Conservation (phyloP, 1,140 invertebrate genomes). For the Drosophila malerkotliana region DNA sequence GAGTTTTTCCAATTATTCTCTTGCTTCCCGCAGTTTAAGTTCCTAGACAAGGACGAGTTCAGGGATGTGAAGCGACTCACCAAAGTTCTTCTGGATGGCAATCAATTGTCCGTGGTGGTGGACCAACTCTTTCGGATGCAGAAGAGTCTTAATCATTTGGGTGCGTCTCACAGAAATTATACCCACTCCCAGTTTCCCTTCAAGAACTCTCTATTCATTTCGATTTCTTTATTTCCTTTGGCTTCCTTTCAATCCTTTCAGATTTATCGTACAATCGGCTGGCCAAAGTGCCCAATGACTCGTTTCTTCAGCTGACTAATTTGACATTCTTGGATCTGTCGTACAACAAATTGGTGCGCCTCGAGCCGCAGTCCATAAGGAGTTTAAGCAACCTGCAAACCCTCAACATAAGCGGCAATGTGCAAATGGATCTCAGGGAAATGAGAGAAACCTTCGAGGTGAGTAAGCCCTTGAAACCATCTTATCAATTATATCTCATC, state of each 20-base stretch:
- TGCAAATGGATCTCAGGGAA: slow-evolving; percentile 80
- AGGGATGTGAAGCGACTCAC: slow-evolving; percentile 88
- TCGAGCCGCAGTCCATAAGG: slow-evolving; percentile 87
- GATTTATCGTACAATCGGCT: slow-evolving; percentile 89
- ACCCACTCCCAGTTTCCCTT: slow-evolving; percentile 20
- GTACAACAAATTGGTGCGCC: slow-evolving; percentile 89
- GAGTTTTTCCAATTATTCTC: slow-evolving; percentile 68
- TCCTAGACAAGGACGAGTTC: slow-evolving; percentile 90
- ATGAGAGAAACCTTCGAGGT: slow-evolving; percentile 83
- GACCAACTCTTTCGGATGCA: slow-evolving; percentile 90
- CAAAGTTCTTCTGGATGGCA: slow-evolving; percentile 89
- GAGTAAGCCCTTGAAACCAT: slow-evolving; percentile 32
- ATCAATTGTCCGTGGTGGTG: slow-evolving; percentile 89
- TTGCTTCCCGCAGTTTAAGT: slow-evolving; percentile 86
- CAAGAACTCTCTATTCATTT: slow-evolving; percentile 24
- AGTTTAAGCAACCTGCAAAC: slow-evolving; percentile 79
- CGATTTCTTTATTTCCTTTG: slow-evolving; percentile 12
- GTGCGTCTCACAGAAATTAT: slow-evolving; percentile 57
- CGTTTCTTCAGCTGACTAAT: slow-evolving; percentile 88
- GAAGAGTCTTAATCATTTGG: slow-evolving; percentile 85
- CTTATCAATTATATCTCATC: too few species aligned
- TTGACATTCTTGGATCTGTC: slow-evolving; percentile 89
- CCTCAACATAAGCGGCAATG: slow-evolving; percentile 89
- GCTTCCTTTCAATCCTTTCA: slow-evolving; percentile 28
- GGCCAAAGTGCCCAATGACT: slow-evolving; percentile 88